A percentile compares a stretch with the other conserved stretches of the same genome.
These are phyloP conservation scores for Meloidogyne floridensis DNA, from an alignment of 1,140 invertebrate species.

Conservation along the genomic window DNA sequence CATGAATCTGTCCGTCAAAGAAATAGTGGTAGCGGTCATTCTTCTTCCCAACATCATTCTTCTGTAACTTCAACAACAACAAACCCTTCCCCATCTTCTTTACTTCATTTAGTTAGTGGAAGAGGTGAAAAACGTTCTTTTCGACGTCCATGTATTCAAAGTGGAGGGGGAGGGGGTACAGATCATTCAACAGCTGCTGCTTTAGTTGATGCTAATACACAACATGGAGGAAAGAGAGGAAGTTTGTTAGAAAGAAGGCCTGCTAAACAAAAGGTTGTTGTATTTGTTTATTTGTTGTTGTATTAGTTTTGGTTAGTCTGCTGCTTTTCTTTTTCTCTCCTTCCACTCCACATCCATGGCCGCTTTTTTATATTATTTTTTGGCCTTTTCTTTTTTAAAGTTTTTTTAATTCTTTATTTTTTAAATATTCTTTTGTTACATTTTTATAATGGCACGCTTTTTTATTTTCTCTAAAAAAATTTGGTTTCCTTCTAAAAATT, in stretches of 20 bases:
- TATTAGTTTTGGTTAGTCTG: not conserved
- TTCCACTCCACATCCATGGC: not conserved
- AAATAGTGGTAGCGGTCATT: not conserved
- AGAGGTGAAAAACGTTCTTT: slow-evolving; percentile 60
- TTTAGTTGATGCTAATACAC: slow-evolving; percentile 47
- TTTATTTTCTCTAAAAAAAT: not conserved
- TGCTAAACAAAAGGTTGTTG: slow-evolving; percentile 3
- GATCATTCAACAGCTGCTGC: slow-evolving; percentile 54
- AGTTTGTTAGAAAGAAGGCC: slow-evolving; percentile 17
- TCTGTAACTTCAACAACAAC: not conserved
- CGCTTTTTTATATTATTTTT: not conserved
- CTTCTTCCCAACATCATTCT: not conserved
- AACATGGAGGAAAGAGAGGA: slow-evolving; percentile 17
- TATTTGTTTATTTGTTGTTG: not conserved
- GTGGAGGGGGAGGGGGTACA: slow-evolving; percentile 15
- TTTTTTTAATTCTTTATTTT: not conserved
- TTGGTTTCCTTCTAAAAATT: not conserved
- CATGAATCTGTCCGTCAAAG: slow-evolving; percentile 10
- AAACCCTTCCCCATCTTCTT: slow-evolving; percentile 25
- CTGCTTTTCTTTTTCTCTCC: not conserved
- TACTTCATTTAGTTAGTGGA: slow-evolving; percentile 30
- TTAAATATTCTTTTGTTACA: not conserved
- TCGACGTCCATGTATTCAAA: slow-evolving; percentile 46
- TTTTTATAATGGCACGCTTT: not conserved
- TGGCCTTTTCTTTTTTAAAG: not conserved